phyloP scores from a whole-genome alignment of 1,140 invertebrate genomes.

The Metopolophium dirhodum region DNA sequence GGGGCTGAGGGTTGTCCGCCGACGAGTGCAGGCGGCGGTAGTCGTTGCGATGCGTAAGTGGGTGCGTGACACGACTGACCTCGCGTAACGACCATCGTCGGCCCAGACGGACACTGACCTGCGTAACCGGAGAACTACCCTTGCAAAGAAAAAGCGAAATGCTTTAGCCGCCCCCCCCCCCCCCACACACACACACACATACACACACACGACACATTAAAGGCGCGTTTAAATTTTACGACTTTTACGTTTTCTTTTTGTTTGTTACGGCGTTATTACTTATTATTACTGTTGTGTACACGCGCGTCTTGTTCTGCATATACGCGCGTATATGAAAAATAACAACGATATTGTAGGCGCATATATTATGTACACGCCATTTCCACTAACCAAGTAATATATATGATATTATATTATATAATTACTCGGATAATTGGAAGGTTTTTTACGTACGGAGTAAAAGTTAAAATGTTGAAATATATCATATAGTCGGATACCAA shows the following conservation, averaged over 20 bases:
- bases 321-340: background rate
- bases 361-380: background rate
- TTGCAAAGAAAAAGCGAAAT: background rate
- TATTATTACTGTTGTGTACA: background rate
- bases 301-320: background rate
- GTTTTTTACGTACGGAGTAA: background rate
- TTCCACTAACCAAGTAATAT: background rate
- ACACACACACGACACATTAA: background rate
- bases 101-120: conserved; percentile 56
- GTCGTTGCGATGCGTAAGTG: conserved; percentile 46
- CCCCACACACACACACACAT: background rate
- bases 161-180: background rate
- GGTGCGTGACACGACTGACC: conserved; percentile 53
- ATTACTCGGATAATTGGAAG: background rate
- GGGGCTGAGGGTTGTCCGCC: background rate
- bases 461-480: background rate
- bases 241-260: conserved; percentile 29
- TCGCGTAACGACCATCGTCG: conserved; percentile 51
- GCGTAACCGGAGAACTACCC: conserved; percentile 50
- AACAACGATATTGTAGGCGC: background rate
- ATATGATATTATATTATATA: too few relatives aligned
- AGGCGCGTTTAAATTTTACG: background rate
- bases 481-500: background rate
- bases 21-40: background rate
- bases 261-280: background rate